Base-by-base conservation (phyloP, 2,888 invertebrate genomes). In the Emmelina monodactyla region DNA sequence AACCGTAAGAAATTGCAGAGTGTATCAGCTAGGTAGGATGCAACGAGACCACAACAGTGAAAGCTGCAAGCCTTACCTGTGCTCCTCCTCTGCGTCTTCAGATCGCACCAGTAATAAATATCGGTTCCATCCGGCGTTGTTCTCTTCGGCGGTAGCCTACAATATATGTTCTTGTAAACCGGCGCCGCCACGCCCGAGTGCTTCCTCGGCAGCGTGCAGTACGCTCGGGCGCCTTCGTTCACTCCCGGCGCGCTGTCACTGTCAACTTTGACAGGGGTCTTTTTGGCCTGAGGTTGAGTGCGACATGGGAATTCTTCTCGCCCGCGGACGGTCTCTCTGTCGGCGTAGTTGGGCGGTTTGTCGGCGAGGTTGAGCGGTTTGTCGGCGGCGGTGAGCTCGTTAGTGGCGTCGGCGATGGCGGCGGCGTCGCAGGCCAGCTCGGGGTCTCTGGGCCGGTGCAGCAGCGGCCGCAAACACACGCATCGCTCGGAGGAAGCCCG, bases 91-190 rank as follows among this genome's bases (percentile, higher is more conserved):
- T n/a, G n/a, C n/a, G n/a, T n/a, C n/a, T n/a, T n/a, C 68, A 89
- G 69, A 78, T 92, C 91, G 80, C 92, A 92, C 91, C 92, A 91
- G 81, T 92, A 92, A 82, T 88, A 90, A 61, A 92, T 87, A 61
- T 87, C 86, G 42, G 92, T 92, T 51, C 92, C 92, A 73, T 92
- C 92, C 16, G 91, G 87, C 37, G 91, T 90, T 52, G 86, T 84
- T 45, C 90, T 83, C 61, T 87, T 88, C 39, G 91, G 91, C 45
- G 91, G 89, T 54, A 83, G 68, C 45, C 65, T 19, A n/a, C n/a
- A n/a, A n/a, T n/a, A 54, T 38, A 60, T 58, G 47, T 60, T 50
- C 37, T 61, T 54, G 55, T 48, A 63, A 50, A 62, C 44, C 49
- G 54, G 60, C 39, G 63, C 62, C 44, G 60, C 62, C 50, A 57